Evolutionary conservation across 2,113 vertebrate genomes (phyloP).

Genomic region (Oreotrochilus melanogaster): DNA sequence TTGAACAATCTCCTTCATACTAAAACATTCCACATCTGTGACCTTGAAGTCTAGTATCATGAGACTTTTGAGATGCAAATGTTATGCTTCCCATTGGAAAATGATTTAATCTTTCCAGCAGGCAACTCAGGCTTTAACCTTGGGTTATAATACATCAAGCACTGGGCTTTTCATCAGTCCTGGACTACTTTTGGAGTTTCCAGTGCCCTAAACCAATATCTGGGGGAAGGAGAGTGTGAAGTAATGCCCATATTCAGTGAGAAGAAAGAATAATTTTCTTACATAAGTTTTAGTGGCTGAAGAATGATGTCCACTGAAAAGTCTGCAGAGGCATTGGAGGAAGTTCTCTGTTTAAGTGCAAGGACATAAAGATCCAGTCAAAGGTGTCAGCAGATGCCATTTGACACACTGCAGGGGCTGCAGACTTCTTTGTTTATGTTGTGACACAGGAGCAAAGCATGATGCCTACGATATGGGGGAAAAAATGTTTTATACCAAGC

Average conservation of each 20-base stretch:
- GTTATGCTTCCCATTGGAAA: background rate
- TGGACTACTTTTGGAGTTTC: background rate
- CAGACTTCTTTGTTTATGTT: background rate
- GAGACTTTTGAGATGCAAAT: conserved; percentile 11
- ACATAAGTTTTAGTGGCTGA: background rate
- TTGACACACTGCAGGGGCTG: background rate
- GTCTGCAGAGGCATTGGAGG: background rate
- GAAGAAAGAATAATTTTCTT: background rate
- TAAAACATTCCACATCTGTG: background rate
- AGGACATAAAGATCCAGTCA: background rate
- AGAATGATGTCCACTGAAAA: background rate
- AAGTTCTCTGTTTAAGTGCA: background rate
- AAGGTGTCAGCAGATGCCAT: background rate
- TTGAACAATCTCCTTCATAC: background rate
- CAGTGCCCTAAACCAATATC: background rate
- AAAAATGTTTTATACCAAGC: background rate
- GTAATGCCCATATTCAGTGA: background rate
- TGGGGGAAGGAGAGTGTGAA: background rate
- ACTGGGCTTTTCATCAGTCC: background rate
- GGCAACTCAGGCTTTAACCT: background rate
- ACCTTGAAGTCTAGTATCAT: background rate
- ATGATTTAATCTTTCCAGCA: background rate
- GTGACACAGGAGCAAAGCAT: background rate
- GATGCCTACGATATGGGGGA: background rate
- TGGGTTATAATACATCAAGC: background rate